Evolutionary conservation across 1,140 invertebrate genomes (phyloP), one percentile per base, ranked within the genome.

Genomic region (Drosophila insularis): DNA sequence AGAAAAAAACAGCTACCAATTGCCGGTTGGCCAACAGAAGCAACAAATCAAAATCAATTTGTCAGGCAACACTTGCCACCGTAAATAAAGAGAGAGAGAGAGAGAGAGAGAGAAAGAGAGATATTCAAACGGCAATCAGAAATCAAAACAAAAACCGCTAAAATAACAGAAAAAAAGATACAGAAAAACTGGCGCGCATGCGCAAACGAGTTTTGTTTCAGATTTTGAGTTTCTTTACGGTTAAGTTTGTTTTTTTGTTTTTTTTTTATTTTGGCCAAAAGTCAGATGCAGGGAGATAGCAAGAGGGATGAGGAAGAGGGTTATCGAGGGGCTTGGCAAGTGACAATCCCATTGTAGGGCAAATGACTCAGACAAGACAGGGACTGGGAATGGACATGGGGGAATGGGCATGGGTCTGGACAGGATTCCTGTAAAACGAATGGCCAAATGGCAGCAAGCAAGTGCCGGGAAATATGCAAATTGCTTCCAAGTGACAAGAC

Each of bases 91-190:
- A 56, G 63, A 43, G 53, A 63, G 43, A 58, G 37, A 54, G 40
- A 13, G n/a, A 61, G 23, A 61, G 59, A n/a, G 59, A 63, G 70
- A 68, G 19, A 17, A 1, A 46, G 14, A 50, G 43, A 78, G 58
- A 71, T 72, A 81, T 63, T 80, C 76, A 80, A 87, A 87, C 82
- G 84, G 82, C 84, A 89, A 82, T 82, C 82, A 89, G 82, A 87
- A 87, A 87, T 87, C 82, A 87, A 87, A 87, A 87, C 82, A 87
- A 87, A 87, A 87, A 89, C 82, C 82, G 82, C 82, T 87, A 89
- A 87, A 87, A 87, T 82, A 82, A 87, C 84, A 87, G 64, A 89
- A 87, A 87, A 78, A 85, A 64, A 85, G 61, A 60, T 58, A 70
- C 74, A 71, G 71, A 79, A 78, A 78, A 67, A 69, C 70, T 75